A percentile compares a stretch with the other conserved stretches of the same genome.
Evolutionary conservation across 2,888 invertebrate genomes (phyloP).

Genomic region (Crepidodera aurea): DNA sequence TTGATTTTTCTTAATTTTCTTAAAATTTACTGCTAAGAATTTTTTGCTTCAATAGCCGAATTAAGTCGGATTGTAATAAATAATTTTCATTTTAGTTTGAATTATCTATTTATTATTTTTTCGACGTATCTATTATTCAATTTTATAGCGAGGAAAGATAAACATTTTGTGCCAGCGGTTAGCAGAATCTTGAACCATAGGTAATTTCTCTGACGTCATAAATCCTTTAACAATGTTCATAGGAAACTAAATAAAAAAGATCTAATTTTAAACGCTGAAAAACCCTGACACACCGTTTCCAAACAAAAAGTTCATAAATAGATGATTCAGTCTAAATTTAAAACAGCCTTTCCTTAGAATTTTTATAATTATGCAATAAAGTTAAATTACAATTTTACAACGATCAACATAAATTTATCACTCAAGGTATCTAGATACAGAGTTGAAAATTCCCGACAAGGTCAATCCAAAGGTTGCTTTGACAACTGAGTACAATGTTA

Average conservation of each 20-base stretch:
- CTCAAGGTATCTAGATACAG: slow-evolving; percentile 5
- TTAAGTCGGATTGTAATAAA: too few relatives aligned
- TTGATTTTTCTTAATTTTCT: too few relatives aligned
- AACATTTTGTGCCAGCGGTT: background rate
- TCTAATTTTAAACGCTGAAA: slow-evolving; percentile 4
- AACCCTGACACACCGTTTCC: slow-evolving; percentile 7
- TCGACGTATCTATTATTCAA: too few relatives aligned
- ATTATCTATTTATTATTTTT: too few relatives aligned
- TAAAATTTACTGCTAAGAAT: too few relatives aligned
- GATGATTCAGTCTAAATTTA: background rate
- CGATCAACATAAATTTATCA: slow-evolving; percentile 7
- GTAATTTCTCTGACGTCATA: slow-evolving; percentile 10
- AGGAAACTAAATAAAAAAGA: background rate
- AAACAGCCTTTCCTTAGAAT: background rate
- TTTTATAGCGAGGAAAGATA: too few relatives aligned
- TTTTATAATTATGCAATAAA: slow-evolving; percentile 8
- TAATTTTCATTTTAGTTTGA: too few relatives aligned
- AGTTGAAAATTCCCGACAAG: slow-evolving; percentile 8
- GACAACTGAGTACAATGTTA: slow-evolving; percentile 6
- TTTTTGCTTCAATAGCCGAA: too few relatives aligned
- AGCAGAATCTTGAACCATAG: background rate
- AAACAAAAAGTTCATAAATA: slow-evolving; percentile 4
- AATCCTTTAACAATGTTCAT: background rate
- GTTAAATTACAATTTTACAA: background rate
- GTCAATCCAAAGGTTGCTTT: background rate